Evolutionary conservation across 2,113 vertebrate genomes (phyloP).

Genomic region (Syrrhaptes paradoxus): DNA sequence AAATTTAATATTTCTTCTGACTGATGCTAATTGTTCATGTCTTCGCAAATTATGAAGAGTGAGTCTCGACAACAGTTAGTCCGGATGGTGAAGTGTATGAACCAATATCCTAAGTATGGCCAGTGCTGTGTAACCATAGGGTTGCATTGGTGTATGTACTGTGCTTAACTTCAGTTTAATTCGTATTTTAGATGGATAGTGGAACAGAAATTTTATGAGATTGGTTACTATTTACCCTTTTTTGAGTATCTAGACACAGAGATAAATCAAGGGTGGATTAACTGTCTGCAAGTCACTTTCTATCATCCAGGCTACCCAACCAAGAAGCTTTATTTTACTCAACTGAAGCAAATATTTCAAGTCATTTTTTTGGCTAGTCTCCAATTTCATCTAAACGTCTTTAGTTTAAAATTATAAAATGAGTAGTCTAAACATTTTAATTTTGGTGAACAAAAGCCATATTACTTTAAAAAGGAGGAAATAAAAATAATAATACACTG

Average conservation of each 20-base stretch:
- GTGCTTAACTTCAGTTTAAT: neutral
- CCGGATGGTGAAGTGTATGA: neutral
- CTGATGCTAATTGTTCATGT: neutral
- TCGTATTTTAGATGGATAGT: neutral
- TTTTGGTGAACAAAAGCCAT: neutral
- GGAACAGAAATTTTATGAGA: neutral
- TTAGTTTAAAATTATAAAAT: neutral
- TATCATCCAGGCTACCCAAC: neutral
- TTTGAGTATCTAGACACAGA: neutral
- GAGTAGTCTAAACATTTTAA: neutral
- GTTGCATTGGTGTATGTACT: neutral
- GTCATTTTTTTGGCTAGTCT: neutral
- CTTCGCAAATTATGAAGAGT: neutral
- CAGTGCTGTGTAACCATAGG: neutral
- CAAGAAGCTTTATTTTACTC: conserved; percentile 3
- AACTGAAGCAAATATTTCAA: neutral
- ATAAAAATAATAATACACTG: neutral
- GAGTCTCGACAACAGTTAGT: neutral
- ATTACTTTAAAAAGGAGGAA: neutral
- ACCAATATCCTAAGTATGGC: neutral
- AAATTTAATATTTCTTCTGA: neutral
- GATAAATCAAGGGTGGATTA: conserved; percentile 4
- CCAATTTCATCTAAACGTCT: neutral
- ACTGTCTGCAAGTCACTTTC: neutral
- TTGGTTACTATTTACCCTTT: neutral